phyloP scores from a whole-genome alignment of 2,113 vertebrate genomes.

The Mola mola region DNA sequence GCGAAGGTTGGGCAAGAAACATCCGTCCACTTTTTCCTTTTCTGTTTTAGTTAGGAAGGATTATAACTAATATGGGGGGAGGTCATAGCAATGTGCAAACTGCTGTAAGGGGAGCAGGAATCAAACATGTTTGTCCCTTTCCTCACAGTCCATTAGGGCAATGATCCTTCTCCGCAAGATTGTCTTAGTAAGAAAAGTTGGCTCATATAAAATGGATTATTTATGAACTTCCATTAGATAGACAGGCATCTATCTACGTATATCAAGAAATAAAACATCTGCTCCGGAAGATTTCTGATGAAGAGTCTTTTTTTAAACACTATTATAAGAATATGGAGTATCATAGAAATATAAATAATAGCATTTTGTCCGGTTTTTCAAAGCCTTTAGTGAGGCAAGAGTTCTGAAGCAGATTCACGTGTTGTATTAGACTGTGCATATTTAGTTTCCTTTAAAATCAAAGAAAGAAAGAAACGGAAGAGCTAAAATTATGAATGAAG shows the following conservation, averaged over 20 bases:
- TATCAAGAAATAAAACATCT: constrained; percentile 79
- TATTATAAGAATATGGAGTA: constrained; percentile 70
- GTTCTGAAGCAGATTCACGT: constrained; percentile 63
- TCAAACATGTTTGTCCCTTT: constrained; percentile 70
- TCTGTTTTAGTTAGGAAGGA: constrained; percentile 21
- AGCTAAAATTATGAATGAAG: constrained; percentile 52
- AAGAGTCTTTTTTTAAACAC: constrained; percentile 54
- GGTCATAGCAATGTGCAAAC: constrained; percentile 71
- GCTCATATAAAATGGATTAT: constrained; percentile 70
- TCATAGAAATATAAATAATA: constrained; percentile 78
- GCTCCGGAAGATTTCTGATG: constrained; percentile 74
- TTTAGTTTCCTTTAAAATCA: constrained; percentile 76
- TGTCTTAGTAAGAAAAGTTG: constrained; percentile 77
- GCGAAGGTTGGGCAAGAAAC: constrained; percentile 60
- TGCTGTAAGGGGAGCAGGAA: constrained; percentile 73
- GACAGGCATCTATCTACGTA: constrained; percentile 66
- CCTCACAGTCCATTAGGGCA: constrained; percentile 58
- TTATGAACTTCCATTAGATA: constrained; percentile 65
- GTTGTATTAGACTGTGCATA: constrained; percentile 79
- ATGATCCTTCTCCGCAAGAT: constrained; percentile 68
- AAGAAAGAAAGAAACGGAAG: constrained; percentile 65
- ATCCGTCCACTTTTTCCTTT: constrained; percentile 37
- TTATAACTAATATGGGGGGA: constrained; percentile 47
- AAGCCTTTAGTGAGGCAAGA: constrained; percentile 63
- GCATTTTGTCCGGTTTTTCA: constrained; percentile 68